Evolutionary conservation across 1,140 invertebrate species (phyloP).

Genomic region (Coptotermes formosanus): DNA sequence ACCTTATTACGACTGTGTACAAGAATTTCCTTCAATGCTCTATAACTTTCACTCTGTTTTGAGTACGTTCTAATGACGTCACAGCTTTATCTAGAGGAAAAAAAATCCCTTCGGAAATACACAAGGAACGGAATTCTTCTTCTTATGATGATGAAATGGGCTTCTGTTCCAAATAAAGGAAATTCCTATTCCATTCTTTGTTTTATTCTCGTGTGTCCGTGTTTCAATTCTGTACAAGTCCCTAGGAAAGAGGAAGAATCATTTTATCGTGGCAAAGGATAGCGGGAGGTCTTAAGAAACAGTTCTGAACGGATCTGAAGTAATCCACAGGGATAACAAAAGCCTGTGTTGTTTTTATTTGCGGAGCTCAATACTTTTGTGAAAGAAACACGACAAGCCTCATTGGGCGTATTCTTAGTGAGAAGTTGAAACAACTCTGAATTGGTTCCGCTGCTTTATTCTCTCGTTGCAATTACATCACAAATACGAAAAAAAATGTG

Average conservation of each 20-base stretch:
- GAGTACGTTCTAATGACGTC: background rate
- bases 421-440: background rate
- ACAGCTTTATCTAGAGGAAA: background rate
- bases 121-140: background rate
- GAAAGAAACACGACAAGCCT: background rate
- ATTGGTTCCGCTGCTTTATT: background rate
- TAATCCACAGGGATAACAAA: background rate
- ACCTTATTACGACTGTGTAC: no score
- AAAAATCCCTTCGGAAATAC: background rate
- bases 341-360: background rate
- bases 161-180: background rate
- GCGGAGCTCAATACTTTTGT: background rate
- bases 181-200: background rate
- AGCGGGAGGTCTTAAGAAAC: background rate
- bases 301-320: background rate
- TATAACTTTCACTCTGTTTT: no score
- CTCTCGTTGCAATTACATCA: no score
- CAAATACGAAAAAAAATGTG: no score
- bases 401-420: background rate
- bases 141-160: background rate
- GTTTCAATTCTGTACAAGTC: background rate
- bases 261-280: background rate
- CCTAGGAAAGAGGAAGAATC: background rate
- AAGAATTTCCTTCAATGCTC: no score
- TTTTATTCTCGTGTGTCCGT: background rate